Evolutionary conservation across 2,888 invertebrate genomes (phyloP), one percentile per base, ranked within the genome.

Genomic region (Zelleria hepariella): DNA sequence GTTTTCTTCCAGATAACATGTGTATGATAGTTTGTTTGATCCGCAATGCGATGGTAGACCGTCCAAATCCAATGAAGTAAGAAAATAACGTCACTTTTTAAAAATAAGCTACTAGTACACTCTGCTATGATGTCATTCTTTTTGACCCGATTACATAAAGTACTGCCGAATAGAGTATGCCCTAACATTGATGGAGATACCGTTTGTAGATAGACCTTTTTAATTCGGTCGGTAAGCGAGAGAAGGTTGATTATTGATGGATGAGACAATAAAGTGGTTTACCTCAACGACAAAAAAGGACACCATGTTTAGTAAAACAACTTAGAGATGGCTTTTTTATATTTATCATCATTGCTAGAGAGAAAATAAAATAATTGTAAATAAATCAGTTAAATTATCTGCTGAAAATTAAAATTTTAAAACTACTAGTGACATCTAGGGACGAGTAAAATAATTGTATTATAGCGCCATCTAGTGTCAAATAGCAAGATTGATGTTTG

Each of bases 71-170:
- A 10, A 25, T 76, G 81, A 78, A 67, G 78, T 77, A 78, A 73
- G 69, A 73, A 65, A 66, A 67, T 65, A 68, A 80, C 85, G 86
- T 87, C 85, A 86, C 82, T 25, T 73, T 80, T 81, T 86, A 86
- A 86, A n/a, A 86, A 82, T 85, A 83, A 76, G 70, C 70, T 67
- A 68, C 72, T 70, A 18, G n/a, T n/a, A 5, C 5, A 18, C 20
- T 26, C 6, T n/a, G 67, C 64, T 65, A 82, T 86, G 86, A 87
- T 83, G 85, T 86, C 87, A 87, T 78, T 65, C 66, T 5, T 23
- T 73, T 78, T 80, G 68, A 68, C 84, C 84, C 72, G 80, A 79
- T 80, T 85, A 78, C 70, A 64, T 66, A 64, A 62, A 71, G 78
- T 21, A 56, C 77, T 58, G 61, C 66, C 58, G 64, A 74, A 68